phyloP scores from a whole-genome alignment of 2,888 invertebrate species.

The Lithophane ornitopus region DNA sequence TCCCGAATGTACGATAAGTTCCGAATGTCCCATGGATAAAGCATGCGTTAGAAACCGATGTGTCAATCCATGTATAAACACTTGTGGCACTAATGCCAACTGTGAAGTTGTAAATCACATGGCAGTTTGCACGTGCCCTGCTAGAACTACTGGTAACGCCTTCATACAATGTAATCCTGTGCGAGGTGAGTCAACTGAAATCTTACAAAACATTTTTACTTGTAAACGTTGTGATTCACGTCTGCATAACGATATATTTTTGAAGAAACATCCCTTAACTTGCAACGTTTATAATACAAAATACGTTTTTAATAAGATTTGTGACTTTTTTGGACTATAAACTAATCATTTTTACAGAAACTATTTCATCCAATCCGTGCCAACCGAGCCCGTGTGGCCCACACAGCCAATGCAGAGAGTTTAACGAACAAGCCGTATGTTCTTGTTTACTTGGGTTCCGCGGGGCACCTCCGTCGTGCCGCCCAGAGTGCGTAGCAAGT shows the following conservation, averaged over 20 bases:
- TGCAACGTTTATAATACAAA: not conserved
- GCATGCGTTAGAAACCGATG: constrained; percentile 94
- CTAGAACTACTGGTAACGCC: constrained; percentile 93
- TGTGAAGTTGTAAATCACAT: constrained; percentile 94
- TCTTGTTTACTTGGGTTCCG: constrained; percentile 92
- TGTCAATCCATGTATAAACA: constrained; percentile 93
- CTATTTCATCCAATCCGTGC: constrained; percentile 90
- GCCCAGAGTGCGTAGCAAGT: constrained; percentile 93
- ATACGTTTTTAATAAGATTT: no score
- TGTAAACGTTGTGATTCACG: not conserved
- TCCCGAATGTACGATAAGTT: constrained; percentile 94
- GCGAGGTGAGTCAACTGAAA: constrained; percentile 81
- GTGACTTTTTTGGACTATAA: not conserved
- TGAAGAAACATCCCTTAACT: not conserved
- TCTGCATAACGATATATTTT: not conserved
- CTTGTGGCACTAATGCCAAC: constrained; percentile 94
- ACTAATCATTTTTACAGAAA: constrained; percentile 72
- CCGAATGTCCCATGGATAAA: constrained; percentile 93
- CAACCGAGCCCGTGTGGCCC: constrained; percentile 92
- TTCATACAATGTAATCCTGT: constrained; percentile 92
- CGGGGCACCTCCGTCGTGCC: constrained; percentile 93
- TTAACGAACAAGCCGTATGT: constrained; percentile 92
- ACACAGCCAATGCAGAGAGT: constrained; percentile 91
- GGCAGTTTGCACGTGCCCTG: constrained; percentile 94
- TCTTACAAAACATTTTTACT: not conserved